Evolutionary conservation across 1,140 invertebrate species (phyloP).

Genomic region (Megalonaias nervosa): DNA sequence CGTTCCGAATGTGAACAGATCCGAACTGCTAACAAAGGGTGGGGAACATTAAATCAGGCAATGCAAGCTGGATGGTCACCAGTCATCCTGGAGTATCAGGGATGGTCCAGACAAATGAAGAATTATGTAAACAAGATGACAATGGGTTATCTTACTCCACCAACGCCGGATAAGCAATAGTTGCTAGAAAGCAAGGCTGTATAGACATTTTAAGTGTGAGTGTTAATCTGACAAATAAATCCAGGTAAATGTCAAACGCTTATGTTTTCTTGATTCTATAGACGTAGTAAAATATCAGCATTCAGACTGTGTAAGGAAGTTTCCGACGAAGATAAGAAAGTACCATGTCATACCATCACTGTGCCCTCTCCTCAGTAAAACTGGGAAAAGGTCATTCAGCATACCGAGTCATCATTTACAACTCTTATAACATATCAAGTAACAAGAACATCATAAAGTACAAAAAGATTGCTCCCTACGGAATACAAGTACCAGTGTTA

Average conservation of each 20-base stretch:
- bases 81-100: conserved; percentile 33
- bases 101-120: conserved; percentile 6
- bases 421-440: conserved; percentile 1
- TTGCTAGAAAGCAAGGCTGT: not conserved
- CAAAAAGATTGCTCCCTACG: not conserved
- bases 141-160: conserved; percentile 21
- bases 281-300: not conserved
- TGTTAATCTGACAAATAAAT: conserved; percentile 13
- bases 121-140: not conserved
- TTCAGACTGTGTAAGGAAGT: conserved; percentile 14
- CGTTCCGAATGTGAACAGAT: conserved; percentile 6
- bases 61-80: conserved; percentile 24
- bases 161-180: conserved; percentile 7
- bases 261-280: conserved; percentile 1
- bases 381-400: conserved; percentile 3
- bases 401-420: conserved; percentile 2
- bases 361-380: conserved; percentile 7
- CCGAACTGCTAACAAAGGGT: conserved; percentile 15
- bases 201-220: not conserved
- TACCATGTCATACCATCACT: conserved; percentile 11
- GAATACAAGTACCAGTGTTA: conserved; percentile 8
- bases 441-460: conserved; percentile 13
- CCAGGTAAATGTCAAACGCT: not conserved
- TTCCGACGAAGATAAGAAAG: not conserved
- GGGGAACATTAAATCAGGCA: conserved; percentile 8